These are phyloP conservation scores for Heliconius hewitsoni DNA, from an alignment of 1,140 invertebrate species.

Conservation along the genomic window DNA sequence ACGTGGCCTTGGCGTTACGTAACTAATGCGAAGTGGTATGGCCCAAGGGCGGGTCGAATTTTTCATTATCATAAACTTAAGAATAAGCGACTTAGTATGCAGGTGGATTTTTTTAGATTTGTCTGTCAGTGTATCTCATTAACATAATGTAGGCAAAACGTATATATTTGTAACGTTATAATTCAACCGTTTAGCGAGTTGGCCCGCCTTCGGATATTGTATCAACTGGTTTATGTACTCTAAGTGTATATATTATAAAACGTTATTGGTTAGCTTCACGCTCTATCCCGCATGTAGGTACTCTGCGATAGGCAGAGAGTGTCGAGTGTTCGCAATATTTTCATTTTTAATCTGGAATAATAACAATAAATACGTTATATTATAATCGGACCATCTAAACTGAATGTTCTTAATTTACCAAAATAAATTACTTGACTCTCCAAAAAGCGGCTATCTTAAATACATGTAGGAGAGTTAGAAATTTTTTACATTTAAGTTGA, in stretches of 20 bases:
- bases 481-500: too few species aligned
- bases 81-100: slow-evolving; percentile 17
- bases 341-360: too few species aligned
- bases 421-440: too few species aligned
- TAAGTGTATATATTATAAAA: neutral
- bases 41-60: slow-evolving; percentile 52
- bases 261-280: too few species aligned
- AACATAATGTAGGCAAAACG: neutral
- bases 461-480: too few species aligned
- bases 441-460: too few species aligned
- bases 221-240: neutral
- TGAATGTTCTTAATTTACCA: too few species aligned
- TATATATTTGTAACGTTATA: slow-evolving; percentile 5
- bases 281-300: too few species aligned
- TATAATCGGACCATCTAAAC: too few species aligned
- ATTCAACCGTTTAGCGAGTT: neutral
- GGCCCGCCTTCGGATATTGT: neutral
- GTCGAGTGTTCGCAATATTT: too few species aligned
- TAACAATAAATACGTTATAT: too few species aligned
- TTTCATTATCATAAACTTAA: slow-evolving; percentile 48
- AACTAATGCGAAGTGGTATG: slow-evolving; percentile 58
- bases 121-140: slow-evolving; percentile 21
- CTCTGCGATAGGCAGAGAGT: too few species aligned
- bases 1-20: slow-evolving; percentile 62
- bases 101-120: neutral